Percentiles rank a stretch among this genome's conserved stretches.
Evolutionary conservation across 2,113 vertebrate species (phyloP).

Genomic region (Astatoreochromis straeleni): DNA sequence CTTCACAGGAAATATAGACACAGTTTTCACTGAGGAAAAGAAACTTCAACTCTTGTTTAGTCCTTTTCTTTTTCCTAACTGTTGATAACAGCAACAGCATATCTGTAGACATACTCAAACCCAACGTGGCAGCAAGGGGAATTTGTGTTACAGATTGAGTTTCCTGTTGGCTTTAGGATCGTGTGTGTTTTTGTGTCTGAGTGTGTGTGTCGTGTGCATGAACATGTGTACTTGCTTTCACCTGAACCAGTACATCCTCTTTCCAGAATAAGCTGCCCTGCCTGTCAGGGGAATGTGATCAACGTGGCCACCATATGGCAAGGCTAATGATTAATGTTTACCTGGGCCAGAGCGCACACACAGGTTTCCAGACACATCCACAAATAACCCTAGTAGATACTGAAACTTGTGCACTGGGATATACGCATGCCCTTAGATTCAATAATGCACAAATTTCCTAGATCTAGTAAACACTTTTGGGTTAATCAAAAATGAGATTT

Average conservation of each 20-base stretch:
- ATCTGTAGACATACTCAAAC: background rate
- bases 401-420: background rate
- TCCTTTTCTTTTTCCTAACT: background rate
- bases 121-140: background rate
- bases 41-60: background rate
- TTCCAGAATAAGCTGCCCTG: background rate
- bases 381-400: background rate
- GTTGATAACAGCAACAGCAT: background rate
- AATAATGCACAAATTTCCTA: background rate
- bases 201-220: background rate
- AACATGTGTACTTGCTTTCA: background rate
- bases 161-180: background rate
- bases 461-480: background rate
- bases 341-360: background rate
- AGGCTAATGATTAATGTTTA: conserved; percentile 54
- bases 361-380: background rate
- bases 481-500: background rate
- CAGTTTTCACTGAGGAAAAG: background rate
- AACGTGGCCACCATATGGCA: conserved; percentile 49
- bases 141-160: conserved; percentile 23
- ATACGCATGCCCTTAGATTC: background rate
- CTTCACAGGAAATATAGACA: background rate
- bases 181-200: background rate
- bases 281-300: conserved; percentile 27
- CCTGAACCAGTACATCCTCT: background rate